Conservation (phyloP, 2,888 invertebrate species). For the Cephus runcator region DNA sequence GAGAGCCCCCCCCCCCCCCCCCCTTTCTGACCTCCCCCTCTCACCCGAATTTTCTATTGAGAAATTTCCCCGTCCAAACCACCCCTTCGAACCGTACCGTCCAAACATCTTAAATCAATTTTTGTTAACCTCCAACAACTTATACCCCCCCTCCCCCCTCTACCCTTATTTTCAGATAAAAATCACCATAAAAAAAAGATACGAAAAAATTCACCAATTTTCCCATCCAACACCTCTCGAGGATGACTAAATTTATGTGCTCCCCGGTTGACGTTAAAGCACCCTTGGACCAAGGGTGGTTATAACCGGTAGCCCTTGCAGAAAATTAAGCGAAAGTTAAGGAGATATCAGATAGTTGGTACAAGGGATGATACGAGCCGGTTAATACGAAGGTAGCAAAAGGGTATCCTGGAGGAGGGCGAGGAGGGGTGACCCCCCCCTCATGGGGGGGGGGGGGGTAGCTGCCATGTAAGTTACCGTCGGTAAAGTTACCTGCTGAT, state of each 20-base stretch:
- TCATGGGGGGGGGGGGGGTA: background rate
- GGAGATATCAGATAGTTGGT: background rate
- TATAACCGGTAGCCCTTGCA: background rate
- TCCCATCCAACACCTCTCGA: background rate
- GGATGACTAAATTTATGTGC: background rate
- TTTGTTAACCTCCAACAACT: background rate
- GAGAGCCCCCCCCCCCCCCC: no score
- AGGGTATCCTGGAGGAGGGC: background rate
- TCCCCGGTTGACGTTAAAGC: background rate
- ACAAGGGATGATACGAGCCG: background rate
- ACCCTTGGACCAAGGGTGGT: background rate
- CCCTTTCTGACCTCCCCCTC: background rate
- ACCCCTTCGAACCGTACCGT: background rate
- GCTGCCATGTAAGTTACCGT: background rate
- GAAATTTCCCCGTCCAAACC: background rate
- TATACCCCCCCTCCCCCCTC: background rate
- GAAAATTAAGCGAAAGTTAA: background rate
- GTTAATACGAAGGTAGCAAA: background rate
- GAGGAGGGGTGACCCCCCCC: no score
- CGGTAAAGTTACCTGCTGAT: conserved; percentile 33
- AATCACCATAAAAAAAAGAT: background rate
- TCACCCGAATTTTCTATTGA: background rate
- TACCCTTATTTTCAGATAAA: background rate
- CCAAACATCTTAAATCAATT: background rate
- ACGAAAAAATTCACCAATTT: background rate